Conservation (phyloP, 2,113 vertebrate genomes). For the Picathartes gymnocephalus region DNA sequence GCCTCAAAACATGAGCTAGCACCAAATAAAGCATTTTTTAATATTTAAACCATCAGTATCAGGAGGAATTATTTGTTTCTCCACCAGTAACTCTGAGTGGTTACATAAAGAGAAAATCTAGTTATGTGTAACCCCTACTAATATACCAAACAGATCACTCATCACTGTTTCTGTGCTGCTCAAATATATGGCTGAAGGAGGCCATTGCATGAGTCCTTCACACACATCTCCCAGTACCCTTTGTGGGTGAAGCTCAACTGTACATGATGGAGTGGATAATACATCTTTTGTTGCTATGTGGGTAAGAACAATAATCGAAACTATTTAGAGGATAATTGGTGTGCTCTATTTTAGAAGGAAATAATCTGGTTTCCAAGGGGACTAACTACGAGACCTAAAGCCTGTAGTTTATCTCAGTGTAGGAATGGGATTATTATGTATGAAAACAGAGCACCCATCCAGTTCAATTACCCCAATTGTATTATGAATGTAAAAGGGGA, state of each 20-base stretch:
- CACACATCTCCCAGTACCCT: not conserved
- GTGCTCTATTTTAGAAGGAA: slow-evolving; percentile 33
- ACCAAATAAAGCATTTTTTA: not conserved
- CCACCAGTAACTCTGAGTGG: not conserved
- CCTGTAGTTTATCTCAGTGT: slow-evolving; percentile 24
- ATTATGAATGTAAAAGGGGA: slow-evolving; percentile 36
- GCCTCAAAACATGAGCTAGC: not conserved
- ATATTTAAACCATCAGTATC: not conserved
- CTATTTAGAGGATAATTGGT: slow-evolving; percentile 50
- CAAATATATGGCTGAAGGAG: not conserved
- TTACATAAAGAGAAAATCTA: not conserved
- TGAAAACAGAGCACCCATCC: slow-evolving; percentile 11
- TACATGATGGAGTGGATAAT: slow-evolving; percentile 42
- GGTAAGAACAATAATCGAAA: slow-evolving; percentile 24
- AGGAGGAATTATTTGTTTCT: not conserved
- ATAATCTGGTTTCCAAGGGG: slow-evolving; percentile 44
- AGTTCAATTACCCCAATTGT: slow-evolving; percentile 42
- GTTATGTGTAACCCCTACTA: not conserved
- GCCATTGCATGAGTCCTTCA: not conserved
- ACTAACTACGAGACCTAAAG: slow-evolving; percentile 27
- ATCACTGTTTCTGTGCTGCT: not conserved
- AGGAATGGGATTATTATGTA: slow-evolving; percentile 24
- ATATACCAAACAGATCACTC: not conserved
- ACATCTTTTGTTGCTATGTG: slow-evolving; percentile 42
- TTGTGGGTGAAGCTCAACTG: not conserved